A percentile compares a stretch with the other conserved stretches of the same genome.
Evolutionary conservation across 2,797 vertebrate species (phyloP).

Genomic region (Valencia hispanica): DNA sequence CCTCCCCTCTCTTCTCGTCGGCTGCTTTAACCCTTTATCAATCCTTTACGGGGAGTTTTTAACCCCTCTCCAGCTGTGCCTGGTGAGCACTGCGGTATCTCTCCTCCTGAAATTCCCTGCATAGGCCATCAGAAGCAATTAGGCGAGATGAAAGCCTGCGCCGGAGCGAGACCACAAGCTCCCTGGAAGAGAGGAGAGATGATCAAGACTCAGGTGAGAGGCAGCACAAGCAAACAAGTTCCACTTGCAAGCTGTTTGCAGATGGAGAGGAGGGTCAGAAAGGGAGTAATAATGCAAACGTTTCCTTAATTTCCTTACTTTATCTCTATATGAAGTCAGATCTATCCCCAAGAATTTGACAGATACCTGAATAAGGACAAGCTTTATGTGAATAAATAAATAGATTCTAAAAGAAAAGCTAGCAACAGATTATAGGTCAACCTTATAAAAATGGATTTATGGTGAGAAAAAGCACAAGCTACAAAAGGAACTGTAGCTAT

Average conservation of each 20-base stretch:
- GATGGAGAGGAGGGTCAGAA: slow-evolving; percentile 30
- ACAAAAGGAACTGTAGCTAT: slow-evolving; percentile 25
- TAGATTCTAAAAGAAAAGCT: slow-evolving; percentile 25
- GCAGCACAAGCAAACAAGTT: slow-evolving; percentile 68
- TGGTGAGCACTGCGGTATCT: slow-evolving; percentile 15
- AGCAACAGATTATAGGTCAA: slow-evolving; percentile 37
- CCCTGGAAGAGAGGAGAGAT: slow-evolving; percentile 46
- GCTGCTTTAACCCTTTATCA: slow-evolving; percentile 71
- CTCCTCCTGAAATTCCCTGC: slow-evolving; percentile 37
- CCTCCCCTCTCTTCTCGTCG: slow-evolving; percentile 48
- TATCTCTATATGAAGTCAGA: slow-evolving; percentile 4
- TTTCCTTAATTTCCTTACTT: neutral
- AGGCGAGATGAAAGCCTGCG: slow-evolving; percentile 70
- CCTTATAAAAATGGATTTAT: slow-evolving; percentile 39
- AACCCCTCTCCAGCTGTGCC: slow-evolving; percentile 39
- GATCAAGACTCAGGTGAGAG: slow-evolving; percentile 68
- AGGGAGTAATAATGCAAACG: slow-evolving; percentile 7
- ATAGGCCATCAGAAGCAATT: slow-evolving; percentile 71
- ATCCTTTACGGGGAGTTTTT: slow-evolving; percentile 45
- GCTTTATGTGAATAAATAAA: slow-evolving; percentile 47
- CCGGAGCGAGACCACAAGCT: slow-evolving; percentile 34
- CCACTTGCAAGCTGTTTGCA: slow-evolving; percentile 35
- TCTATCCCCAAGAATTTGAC: slow-evolving; percentile 38
- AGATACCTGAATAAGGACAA: slow-evolving; percentile 23
- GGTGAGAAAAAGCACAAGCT: slow-evolving; percentile 7